Percentiles rank a stretch among this genome's conserved stretches.
Conservation (phyloP, 1,140 invertebrate species). For the Chironomus tepperi region DNA sequence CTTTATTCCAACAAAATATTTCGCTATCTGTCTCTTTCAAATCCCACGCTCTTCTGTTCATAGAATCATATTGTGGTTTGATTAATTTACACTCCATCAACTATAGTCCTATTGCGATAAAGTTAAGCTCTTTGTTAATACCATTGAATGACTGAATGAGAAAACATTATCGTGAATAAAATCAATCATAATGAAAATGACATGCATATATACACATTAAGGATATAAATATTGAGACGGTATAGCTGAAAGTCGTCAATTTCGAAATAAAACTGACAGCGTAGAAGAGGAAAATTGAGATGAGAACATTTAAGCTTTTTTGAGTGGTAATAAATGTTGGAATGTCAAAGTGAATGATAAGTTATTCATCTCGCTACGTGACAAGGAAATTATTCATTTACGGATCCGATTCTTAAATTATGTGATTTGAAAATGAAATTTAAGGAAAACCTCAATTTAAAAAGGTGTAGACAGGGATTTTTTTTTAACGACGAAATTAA, state of each 20-base stretch:
- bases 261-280: no score
- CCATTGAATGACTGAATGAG: not conserved
- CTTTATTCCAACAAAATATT: no score
- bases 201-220: not conserved
- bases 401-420: not conserved
- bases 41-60: no score
- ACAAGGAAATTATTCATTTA: slow-evolving; percentile 17
- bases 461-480: no score
- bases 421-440: not conserved
- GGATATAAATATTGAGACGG: no score
- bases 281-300: not conserved
- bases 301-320: not conserved
- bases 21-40: no score
- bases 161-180: not conserved
- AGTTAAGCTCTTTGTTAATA: not conserved
- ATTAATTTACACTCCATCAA: no score
- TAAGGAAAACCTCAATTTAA: not conserved
- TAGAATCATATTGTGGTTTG: no score
- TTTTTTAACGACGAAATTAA: no score
- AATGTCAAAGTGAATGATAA: slow-evolving; percentile 23
- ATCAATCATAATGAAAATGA: slow-evolving; percentile 20
- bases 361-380: slow-evolving; percentile 21
- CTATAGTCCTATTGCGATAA: no score
- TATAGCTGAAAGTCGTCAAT: no score
- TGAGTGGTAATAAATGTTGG: slow-evolving; percentile 17